phyloP scores from a whole-genome alignment of 2,113 vertebrate genomes.

The Psophia crepitans region DNA sequence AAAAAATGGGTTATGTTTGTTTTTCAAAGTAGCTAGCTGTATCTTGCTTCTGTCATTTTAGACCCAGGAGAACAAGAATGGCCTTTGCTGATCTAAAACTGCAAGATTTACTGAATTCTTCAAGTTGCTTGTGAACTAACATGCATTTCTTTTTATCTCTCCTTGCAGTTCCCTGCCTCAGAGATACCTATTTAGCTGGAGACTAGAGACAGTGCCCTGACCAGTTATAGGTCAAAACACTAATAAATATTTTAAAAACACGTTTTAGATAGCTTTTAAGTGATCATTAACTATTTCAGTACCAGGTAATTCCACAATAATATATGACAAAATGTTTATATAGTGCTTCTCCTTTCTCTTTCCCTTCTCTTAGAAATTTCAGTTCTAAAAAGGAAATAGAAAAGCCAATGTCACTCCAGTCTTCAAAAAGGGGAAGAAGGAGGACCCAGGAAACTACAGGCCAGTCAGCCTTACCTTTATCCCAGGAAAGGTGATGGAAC shows the following conservation, averaged over 20 bases:
- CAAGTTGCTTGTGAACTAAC: not conserved
- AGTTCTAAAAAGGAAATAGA: too few species aligned
- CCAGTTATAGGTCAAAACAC: not conserved
- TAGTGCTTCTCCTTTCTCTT: not conserved
- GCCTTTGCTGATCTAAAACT: not conserved
- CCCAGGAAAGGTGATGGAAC: too few species aligned
- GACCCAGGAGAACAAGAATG: not conserved
- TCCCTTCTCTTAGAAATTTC: not conserved
- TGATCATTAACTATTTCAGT: not conserved
- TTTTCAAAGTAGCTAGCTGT: not conserved
- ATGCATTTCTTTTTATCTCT: not conserved
- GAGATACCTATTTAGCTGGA: not conserved
- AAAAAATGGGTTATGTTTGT: rapidly evolving
- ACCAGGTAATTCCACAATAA: not conserved
- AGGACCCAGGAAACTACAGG: too few species aligned
- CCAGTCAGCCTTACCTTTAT: too few species aligned
- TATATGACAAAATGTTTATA: not conserved
- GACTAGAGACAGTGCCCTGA: not conserved
- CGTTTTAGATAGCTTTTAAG: not conserved
- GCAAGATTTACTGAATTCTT: not conserved
- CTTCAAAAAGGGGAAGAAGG: too few species aligned
- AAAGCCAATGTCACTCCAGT: too few species aligned
- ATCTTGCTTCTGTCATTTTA: not conserved
- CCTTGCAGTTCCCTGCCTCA: not conserved
- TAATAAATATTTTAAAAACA: not conserved